Evolutionary conservation across 2,113 vertebrate species (phyloP), one percentile per base, ranked within the genome.

Genomic region (Brienomyrus longianalis): DNA sequence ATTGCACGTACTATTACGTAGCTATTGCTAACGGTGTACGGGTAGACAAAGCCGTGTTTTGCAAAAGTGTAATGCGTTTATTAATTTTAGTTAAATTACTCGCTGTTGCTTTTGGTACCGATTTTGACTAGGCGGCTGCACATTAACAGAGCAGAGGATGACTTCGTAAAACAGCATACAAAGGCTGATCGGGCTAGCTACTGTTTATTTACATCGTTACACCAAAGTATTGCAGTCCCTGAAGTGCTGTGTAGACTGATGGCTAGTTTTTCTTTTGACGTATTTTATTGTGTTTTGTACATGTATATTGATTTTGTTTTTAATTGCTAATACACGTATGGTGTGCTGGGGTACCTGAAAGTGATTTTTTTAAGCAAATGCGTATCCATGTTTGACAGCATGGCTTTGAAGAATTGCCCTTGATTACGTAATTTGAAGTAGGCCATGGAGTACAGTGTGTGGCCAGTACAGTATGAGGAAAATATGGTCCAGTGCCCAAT

Each of bases 361-460:
- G 11, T n/a, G 8, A 35, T 56, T 52, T 3, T 15, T 84, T 19
- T 43, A 45, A 47, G 17, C 3, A 84, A 84, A 84, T 23, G 83
- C 39, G 23, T 11, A 84, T 23, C 45, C 17, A 4, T 50, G 45
- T 47, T 86, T 19, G 10, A 86, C 48, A 86, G 84, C 17, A 31
- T 48, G n/a, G 48, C 10, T 86, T 86, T 51, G 85, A 80, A 27
- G 66, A 52, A 54, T 80, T 80, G 88, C 70, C 70, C 48, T 52
- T 89, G 88, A 89, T 89, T 89, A 89, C 88, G 70, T 89, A 89
- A 89, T 89, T 35, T 50, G 43, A 83, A 80, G 50, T 83, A 39
- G 48, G 13, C n/a, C 62, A 50, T 48, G 47, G 27, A 80, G 47
- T 21, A 52, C 88, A 27, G 11, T 86, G 47, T 52, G 5, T 31